Percentiles rank a stretch among this genome's conserved stretches.
These are phyloP conservation scores for Manis crassicaudata DNA, from an alignment of 2,797 vertebrate species.

Conservation along the genomic window DNA sequence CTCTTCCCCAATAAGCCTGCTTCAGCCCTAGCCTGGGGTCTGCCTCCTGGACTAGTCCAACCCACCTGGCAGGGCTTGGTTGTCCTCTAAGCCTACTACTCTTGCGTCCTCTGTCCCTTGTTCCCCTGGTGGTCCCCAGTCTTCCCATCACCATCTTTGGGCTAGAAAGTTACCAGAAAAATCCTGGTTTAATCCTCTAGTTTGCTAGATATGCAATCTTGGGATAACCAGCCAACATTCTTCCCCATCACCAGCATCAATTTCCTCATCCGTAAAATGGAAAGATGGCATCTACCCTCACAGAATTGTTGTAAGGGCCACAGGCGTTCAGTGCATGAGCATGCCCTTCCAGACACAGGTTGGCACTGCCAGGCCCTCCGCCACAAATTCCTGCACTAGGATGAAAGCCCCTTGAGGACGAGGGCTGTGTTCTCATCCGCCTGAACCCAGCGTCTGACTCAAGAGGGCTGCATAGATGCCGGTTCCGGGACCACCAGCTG, in stretches of 20 bases:
- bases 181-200: neutral
- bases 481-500: neutral
- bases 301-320: neutral
- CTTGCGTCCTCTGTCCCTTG: neutral
- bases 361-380: too few species aligned
- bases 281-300: neutral
- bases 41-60: neutral
- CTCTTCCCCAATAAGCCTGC: neutral
- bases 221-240: neutral
- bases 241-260: neutral
- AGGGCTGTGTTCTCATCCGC: neutral
- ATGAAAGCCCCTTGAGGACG: neutral
- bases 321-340: neutral
- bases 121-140: neutral
- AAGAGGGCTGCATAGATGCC: neutral
- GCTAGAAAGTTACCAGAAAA: neutral
- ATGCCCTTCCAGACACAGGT: neutral
- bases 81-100: neutral
- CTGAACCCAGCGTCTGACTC: neutral
- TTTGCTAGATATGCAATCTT: neutral
- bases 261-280: neutral
- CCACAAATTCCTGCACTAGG: neutral
- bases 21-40: neutral
- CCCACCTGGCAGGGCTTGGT: neutral
- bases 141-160: neutral